Evolutionary conservation across 1,140 invertebrate species (phyloP), one percentile per base, ranked within the genome.

Genomic region (Aphaenogaster ashmeadi): DNA sequence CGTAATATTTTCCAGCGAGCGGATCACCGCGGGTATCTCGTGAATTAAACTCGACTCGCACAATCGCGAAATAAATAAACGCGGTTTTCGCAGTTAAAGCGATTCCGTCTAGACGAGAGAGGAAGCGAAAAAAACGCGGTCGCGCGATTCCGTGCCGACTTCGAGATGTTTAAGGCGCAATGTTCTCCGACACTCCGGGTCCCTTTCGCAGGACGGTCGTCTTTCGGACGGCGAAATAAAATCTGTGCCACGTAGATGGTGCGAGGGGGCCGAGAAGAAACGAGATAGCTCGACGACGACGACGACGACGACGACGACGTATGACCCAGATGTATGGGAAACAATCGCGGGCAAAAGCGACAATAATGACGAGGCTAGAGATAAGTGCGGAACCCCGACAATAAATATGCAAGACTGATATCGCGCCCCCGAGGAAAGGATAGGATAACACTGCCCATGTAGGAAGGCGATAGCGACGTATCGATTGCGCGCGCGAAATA

Each of bases 341-440:
- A 79, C 78, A 56, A 77, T 72, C 64, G 41, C 86, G 8, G 60
- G 74, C 58, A 77, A 56, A 83, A 84, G 11, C 87, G 89, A 91
- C 89, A 91, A 91, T 91, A 89, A 91, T 60, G 77, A 89, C 64
- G 66, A 67, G 69, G 62, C 33, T 69, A 69, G 62, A 88, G 83
- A 87, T 91, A 88, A 90, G 78, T 79, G 74, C 60, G 36, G 11
- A 91, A 89, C 60, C 72, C 71, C 66, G 90, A 91, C 90, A 91
- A 91, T 91, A 91, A 91, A 89, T 88, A 87, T 80, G 56, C 62
- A 89, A 91, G 90, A 87, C 90, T 91, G 87, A 91, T 72, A 85
- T 4, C 60, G 58, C 18, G 66, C 41, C 41, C 41, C 36, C 60
- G 60, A 6, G 54, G 60, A 27, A 27, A 79, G 47, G 67, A 75